phyloP scores from a whole-genome alignment of 2,113 vertebrate species.

The Ammodytes dubius region DNA sequence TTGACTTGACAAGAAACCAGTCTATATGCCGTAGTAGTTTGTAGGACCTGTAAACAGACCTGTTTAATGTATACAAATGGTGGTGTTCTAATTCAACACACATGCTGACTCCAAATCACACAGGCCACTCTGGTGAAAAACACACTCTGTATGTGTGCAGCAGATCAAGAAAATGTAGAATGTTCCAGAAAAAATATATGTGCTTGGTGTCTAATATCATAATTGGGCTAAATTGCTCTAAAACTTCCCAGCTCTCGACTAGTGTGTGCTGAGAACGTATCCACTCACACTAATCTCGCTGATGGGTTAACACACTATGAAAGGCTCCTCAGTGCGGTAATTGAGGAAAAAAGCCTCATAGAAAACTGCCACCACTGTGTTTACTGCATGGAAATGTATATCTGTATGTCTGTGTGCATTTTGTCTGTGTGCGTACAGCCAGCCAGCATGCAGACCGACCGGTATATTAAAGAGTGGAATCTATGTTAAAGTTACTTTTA shows the following conservation, averaged over 20 bases:
- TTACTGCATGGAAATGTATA: conserved; percentile 53
- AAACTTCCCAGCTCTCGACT: conserved; percentile 23
- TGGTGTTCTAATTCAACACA: background rate
- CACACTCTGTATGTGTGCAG: background rate
- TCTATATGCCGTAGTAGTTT: no score
- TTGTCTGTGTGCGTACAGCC: conserved; percentile 20
- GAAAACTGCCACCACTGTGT: conserved; percentile 40
- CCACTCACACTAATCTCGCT: conserved; percentile 23
- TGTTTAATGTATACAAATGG: background rate
- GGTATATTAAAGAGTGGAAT: conserved; percentile 63
- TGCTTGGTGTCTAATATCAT: conserved; percentile 2
- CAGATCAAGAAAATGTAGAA: background rate
- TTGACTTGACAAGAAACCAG: no score
- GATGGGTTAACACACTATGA: conserved; percentile 32
- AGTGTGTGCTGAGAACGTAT: conserved; percentile 19
- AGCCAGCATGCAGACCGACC: conserved; percentile 39
- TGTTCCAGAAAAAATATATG: background rate
- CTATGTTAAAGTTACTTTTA: conserved; percentile 67
- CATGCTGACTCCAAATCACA: background rate
- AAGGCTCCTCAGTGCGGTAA: conserved; percentile 46
- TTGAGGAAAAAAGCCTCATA: conserved; percentile 50
- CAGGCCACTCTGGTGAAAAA: background rate
- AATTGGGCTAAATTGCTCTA: conserved; percentile 6
- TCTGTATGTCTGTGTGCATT: conserved; percentile 29
- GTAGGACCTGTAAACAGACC: no score